These are phyloP conservation scores for Mactromeris polynyma DNA, from an alignment of 2,888 invertebrate species.

Conservation along the genomic window DNA sequence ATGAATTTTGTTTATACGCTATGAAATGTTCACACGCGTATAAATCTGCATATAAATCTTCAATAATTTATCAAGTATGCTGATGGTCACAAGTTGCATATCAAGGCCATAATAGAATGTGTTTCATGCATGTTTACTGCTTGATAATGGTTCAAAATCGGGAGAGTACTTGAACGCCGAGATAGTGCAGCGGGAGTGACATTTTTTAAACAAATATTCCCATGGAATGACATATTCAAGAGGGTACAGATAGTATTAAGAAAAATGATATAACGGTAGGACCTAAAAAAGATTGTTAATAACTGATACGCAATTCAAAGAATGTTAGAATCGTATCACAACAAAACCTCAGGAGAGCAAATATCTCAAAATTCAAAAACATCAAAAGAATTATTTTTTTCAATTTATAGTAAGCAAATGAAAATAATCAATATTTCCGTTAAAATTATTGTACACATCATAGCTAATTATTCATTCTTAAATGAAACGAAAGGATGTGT, in stretches of 20 bases:
- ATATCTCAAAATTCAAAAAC: background rate
- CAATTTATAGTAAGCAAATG: background rate
- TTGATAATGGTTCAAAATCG: constrained; percentile 18
- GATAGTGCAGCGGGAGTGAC: constrained; percentile 6
- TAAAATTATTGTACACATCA: background rate
- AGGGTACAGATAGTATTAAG: background rate
- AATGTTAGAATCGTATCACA: background rate
- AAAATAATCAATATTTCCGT: background rate
- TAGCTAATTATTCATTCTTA: too few relatives aligned
- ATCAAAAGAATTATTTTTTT: background rate
- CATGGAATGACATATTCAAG: background rate
- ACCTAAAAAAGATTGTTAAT: background rate
- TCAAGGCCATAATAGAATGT: constrained; percentile 5
- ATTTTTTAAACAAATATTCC: constrained; percentile 17
- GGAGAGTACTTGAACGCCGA: constrained; percentile 16
- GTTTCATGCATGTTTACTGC: background rate
- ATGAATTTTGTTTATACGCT: constrained; percentile 40
- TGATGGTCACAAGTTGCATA: constrained; percentile 5
- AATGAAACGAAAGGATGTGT: too few relatives aligned
- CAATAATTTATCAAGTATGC: constrained; percentile 26
- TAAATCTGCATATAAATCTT: constrained; percentile 21
- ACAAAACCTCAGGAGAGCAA: background rate
- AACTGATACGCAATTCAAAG: background rate
- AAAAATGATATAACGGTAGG: background rate
- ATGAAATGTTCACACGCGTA: constrained; percentile 23